A percentile compares a stretch with the other conserved stretches of the same genome.
phyloP scores from a whole-genome alignment of 2,797 vertebrate species.

The Anguilla obscura region DNA sequence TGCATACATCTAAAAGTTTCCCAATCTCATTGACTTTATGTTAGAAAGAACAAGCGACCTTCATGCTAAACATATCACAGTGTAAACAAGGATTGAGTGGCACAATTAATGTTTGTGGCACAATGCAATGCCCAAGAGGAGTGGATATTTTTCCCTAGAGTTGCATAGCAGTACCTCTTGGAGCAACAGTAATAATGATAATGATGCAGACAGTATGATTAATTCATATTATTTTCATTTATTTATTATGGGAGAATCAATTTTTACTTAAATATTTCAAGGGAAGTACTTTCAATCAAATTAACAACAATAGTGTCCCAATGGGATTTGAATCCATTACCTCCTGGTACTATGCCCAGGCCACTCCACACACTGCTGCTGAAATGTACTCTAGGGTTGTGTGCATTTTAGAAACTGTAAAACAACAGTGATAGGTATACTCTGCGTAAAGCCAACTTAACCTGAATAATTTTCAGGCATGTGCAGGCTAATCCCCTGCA shows the following conservation, averaged over 20 bases:
- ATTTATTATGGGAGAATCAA: not conserved
- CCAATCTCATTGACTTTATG: not conserved
- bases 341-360: not conserved
- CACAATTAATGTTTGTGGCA: not conserved
- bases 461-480: not conserved
- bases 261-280: not conserved
- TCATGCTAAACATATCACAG: not conserved
- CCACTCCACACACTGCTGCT: not conserved
- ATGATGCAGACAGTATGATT: not conserved
- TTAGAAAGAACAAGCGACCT: not conserved
- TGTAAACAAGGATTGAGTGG: not conserved
- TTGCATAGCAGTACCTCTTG: not conserved
- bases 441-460: not conserved
- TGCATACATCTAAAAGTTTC: not conserved
- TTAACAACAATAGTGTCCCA: not conserved
- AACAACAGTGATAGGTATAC: not conserved
- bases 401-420: slow-evolving; percentile 1
- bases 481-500: not conserved
- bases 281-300: not conserved
- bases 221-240: not conserved
- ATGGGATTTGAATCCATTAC: not conserved
- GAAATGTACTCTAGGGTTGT: not conserved
- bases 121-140: not conserved
- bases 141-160: not conserved
- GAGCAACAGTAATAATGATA: not conserved